A percentile compares a stretch with the other conserved stretches of the same genome.
phyloP scores from a whole-genome alignment of 2,113 vertebrate species.

The Gnathonemus echidnorhynchus region DNA sequence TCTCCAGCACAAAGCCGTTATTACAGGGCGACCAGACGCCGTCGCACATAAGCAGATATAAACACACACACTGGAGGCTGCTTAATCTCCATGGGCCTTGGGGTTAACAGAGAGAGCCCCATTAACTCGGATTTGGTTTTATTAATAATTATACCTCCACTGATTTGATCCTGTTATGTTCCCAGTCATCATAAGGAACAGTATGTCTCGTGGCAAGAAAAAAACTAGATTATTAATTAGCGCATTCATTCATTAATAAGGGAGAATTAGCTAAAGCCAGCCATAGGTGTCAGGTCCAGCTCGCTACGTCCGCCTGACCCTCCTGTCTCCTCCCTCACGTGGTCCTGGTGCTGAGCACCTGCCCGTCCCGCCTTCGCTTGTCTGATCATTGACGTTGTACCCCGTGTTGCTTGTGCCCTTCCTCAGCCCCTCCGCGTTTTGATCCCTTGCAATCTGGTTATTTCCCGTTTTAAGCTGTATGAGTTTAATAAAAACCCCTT shows the following conservation, averaged over 20 bases:
- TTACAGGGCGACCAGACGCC: constrained; percentile 9
- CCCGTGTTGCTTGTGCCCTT: not conserved
- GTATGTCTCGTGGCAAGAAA: too few relatives aligned
- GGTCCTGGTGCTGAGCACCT: not conserved
- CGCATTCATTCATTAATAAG: not conserved
- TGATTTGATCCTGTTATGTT: constrained; percentile 5
- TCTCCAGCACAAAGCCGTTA: constrained; percentile 38
- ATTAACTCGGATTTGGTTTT: not conserved
- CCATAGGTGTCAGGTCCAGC: not conserved
- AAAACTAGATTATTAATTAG: not conserved
- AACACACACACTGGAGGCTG: not conserved
- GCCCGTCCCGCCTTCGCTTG: too few relatives aligned
- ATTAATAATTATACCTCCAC: not conserved
- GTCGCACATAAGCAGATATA: not conserved
- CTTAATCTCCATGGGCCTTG: not conserved
- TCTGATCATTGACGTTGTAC: not conserved
- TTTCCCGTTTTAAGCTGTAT: not conserved
- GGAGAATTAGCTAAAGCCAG: not conserved
- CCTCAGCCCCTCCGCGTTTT: not conserved
- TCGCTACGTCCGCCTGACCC: not conserved
- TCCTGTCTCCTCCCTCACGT: not conserved
- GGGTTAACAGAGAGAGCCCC: too few relatives aligned
- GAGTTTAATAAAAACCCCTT: not conserved
- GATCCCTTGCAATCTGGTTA: not conserved
- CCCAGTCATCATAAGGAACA: not conserved